Evolutionary conservation across 2,113 vertebrate species (phyloP), one percentile per base, ranked within the genome.

Genomic region (Glaucomys volans): DNA sequence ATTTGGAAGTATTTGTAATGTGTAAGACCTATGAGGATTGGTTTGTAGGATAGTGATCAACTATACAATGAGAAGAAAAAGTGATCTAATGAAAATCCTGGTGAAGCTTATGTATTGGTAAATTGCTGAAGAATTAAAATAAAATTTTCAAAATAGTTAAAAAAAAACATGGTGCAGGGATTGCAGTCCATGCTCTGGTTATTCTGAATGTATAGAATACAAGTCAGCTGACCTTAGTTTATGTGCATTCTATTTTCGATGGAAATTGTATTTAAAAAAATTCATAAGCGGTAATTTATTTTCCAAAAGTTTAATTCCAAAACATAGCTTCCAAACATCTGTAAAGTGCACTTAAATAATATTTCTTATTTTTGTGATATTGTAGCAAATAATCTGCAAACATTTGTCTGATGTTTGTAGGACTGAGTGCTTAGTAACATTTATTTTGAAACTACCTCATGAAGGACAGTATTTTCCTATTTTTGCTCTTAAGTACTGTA

Each of bases 371-470:
- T 80, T 10, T 54, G 10, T 44, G 42, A 32, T 82, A 69, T 54
- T 69, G 4, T 64, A 16, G 42, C 20, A 47, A 82, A 90, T 2
- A 47, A 72, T 77, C 2, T 57, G n/a, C 35, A 90, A 76, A 84
- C 16, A 75, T 62, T 95, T 93, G 20, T 76, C 59, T 69, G 40
- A 47, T 28, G 12, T 74, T 74, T 91, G 6, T 69, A n/a, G 74
- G 17, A 75, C 62, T 42, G 5, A 67, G 22, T 94, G 32, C 26
- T 95, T 94, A 75, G 6, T 76, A 69, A 59, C 66, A 40, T 17
- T 84, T 52, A 80, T 79, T 91, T 91, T n/a, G 82, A 52, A 91
- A n/a, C 35, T 82, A 76, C 66, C 4, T 90, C 37, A 71, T n/a
- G 35, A 11, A 16, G n/a, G 35, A 18, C n/a, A 72, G 9, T 89